Percentiles rank a stretch among this genome's conserved stretches.
phyloP scores from a whole-genome alignment of 2,113 vertebrate genomes.

The Protobothrops flavoviridis region DNA sequence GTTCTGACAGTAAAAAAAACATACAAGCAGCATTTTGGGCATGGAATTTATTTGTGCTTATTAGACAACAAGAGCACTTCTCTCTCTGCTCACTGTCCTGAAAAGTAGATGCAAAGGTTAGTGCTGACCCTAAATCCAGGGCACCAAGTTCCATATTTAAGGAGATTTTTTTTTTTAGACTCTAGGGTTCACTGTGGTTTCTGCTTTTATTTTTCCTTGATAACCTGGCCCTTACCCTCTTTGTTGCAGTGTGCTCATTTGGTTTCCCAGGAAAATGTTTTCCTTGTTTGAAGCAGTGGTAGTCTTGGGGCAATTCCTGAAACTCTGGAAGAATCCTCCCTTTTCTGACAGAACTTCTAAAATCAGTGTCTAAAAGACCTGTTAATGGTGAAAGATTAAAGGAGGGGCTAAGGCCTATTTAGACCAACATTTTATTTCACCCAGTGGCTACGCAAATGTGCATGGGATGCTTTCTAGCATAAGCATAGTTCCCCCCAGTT shows the following conservation, averaged over 20 bases:
- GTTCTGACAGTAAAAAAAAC: neutral
- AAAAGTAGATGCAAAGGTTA: neutral
- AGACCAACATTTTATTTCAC: no score
- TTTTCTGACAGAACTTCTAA: neutral
- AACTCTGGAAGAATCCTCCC: neutral
- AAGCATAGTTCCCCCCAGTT: no score
- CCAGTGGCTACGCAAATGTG: no score
- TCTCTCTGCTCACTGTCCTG: neutral
- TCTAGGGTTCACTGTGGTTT: neutral
- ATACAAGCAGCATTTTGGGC: neutral
- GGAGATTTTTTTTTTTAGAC: neutral
- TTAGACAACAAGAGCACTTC: neutral
- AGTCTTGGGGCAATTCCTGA: neutral
- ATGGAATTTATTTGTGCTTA: neutral
- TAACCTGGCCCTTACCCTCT: neutral
- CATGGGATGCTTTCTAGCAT: no score
- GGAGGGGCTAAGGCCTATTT: neutral
- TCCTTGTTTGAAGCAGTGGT: neutral
- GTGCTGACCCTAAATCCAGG: neutral
- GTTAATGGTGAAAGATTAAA: neutral
- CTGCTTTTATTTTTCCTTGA: neutral
- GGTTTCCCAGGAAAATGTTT: neutral
- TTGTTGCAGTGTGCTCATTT: neutral
- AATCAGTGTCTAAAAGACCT: neutral
- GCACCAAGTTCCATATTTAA: neutral